phyloP scores from a whole-genome alignment of 2,888 invertebrate genomes.

The Acanthosepion lycidas region DNA sequence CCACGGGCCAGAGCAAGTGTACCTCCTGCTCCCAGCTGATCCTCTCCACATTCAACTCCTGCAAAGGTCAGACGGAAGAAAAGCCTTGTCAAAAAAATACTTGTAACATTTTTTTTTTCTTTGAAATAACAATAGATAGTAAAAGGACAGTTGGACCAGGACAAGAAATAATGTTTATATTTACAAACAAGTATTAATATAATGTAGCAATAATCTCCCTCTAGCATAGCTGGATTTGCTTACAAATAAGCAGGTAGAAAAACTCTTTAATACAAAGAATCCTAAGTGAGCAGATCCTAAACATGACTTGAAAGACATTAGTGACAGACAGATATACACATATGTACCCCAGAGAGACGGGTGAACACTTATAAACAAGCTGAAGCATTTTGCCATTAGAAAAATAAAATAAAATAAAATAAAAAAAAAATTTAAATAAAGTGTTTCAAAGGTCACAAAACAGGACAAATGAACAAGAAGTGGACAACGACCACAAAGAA shows the following conservation, averaged over 20 bases:
- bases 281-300: neutral
- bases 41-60: constrained; percentile 45
- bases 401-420: neutral
- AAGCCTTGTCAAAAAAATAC: constrained; percentile 37
- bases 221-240: neutral
- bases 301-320: neutral
- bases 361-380: neutral
- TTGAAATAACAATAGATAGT: constrained; percentile 33
- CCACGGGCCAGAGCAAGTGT: constrained; percentile 36
- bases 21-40: constrained; percentile 43
- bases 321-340: neutral
- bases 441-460: neutral
- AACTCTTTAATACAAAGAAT: neutral
- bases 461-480: neutral
- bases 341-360: no score
- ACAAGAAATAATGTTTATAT: neutral
- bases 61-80: constrained; percentile 46
- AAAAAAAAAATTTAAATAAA: no score
- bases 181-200: neutral
- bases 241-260: neutral
- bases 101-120: neutral
- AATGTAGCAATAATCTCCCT: neutral
- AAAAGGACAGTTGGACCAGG: constrained; percentile 33
- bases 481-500: neutral
- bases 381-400: neutral